Percentiles rank a stretch among this genome's conserved stretches.
These are phyloP conservation scores for Panthera tigris DNA, from an alignment of 2,113 vertebrate genomes.

Conservation along the genomic window DNA sequence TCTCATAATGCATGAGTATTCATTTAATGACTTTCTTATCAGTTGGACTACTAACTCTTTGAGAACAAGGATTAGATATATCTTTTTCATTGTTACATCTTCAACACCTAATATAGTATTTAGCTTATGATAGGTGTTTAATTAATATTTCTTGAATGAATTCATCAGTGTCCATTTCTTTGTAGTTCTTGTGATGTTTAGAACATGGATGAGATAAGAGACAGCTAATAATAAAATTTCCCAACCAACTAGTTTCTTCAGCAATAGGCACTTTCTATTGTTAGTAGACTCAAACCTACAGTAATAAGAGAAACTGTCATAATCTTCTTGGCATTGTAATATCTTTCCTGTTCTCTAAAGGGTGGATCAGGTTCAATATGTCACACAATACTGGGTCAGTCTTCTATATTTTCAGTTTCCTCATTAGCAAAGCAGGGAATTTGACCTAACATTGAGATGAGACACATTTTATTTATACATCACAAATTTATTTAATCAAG, in stretches of 20 bases:
- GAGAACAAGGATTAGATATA: background rate
- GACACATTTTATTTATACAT: background rate
- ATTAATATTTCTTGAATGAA: background rate
- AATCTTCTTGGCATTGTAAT: background rate
- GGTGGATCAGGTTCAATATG: background rate
- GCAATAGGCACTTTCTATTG: background rate
- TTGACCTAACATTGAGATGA: slow-evolving; percentile 8
- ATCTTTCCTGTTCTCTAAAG: background rate
- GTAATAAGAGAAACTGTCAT: background rate
- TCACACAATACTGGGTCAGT: background rate
- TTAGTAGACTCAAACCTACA: background rate
- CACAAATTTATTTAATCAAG: background rate
- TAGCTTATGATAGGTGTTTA: background rate
- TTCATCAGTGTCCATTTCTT: background rate
- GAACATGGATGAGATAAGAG: background rate
- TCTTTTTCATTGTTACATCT: background rate
- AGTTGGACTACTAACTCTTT: background rate
- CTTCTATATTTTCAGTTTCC: slow-evolving; percentile 11
- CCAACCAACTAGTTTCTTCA: background rate
- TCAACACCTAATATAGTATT: background rate
- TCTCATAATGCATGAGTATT: background rate
- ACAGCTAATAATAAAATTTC: background rate
- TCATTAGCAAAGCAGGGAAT: background rate
- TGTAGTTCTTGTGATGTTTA: background rate
- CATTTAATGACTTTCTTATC: background rate